Conservation (phyloP, 2,113 vertebrate species). For the Petromus typicus region DNA sequence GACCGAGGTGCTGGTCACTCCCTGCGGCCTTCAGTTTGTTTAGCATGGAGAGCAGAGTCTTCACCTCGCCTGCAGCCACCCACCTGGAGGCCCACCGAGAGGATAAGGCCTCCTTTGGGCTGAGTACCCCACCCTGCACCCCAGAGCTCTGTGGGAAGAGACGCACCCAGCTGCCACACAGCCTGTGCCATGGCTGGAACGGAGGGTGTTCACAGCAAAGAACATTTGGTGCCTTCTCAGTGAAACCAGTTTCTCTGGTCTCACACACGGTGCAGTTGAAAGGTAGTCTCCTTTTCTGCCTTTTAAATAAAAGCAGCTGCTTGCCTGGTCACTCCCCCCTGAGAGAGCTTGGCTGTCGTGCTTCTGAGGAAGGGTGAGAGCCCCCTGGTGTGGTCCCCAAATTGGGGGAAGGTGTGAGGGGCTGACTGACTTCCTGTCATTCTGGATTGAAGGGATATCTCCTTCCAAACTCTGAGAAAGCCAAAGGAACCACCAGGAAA, state of each 20-base stretch:
- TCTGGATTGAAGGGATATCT: not conserved
- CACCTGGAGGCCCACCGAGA: not conserved
- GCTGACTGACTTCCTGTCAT: not conserved
- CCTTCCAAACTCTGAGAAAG: not conserved
- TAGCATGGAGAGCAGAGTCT: not conserved
- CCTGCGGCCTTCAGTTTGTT: not conserved
- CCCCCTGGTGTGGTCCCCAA: not conserved
- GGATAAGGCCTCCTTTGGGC: constrained; percentile 25
- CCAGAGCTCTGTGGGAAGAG: not conserved
- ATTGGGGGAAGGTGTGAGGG: not conserved
- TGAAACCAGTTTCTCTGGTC: constrained; percentile 71
- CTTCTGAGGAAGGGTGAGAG: not conserved
- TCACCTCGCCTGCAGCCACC: not conserved
- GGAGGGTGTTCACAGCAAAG: not conserved
- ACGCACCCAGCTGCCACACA: not conserved
- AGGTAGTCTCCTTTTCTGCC: not conserved
- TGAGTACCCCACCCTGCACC: not conserved
- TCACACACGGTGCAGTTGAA: not conserved
- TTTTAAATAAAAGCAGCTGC: constrained; percentile 22
- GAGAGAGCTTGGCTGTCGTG: not conserved
- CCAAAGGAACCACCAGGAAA: constrained; percentile 7
- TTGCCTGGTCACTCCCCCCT: not conserved
- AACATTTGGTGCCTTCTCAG: not conserved
- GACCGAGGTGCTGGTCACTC: not conserved
- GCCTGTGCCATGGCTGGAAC: not conserved